Conservation (phyloP, 2,797 vertebrate species). For the Diglossa cyanea region DNA sequence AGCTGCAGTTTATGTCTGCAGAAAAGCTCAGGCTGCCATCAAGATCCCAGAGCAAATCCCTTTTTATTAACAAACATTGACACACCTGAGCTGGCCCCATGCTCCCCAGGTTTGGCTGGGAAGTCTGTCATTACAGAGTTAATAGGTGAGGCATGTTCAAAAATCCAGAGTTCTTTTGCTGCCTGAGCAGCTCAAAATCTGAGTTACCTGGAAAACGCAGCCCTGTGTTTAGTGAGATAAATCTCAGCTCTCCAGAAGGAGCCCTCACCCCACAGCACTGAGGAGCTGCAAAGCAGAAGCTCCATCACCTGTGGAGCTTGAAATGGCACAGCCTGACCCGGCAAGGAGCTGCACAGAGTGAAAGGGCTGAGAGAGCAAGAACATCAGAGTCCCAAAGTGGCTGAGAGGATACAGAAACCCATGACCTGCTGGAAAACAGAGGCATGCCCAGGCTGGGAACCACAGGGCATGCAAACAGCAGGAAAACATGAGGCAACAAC, state of each 20-base stretch:
- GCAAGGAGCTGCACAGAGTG: neutral
- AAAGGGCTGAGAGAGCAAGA: neutral
- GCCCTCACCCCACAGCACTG: neutral
- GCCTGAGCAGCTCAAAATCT: neutral
- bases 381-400: neutral
- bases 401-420: neutral
- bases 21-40: neutral
- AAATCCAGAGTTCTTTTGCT: neutral
- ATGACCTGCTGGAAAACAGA: neutral
- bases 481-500: rapidly evolving
- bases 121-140: neutral
- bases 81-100: rapidly evolving
- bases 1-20: neutral
- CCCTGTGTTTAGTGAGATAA: rapidly evolving
- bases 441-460: neutral
- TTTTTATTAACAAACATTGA: neutral
- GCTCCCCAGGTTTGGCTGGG: neutral
- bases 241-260: neutral
- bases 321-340: neutral
- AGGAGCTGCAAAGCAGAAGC: neutral
- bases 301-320: neutral
- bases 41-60: neutral
- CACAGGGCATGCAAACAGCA: neutral
- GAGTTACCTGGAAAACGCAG: neutral
- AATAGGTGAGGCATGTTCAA: rapidly evolving